Evolutionary conservation across 2,888 invertebrate genomes (phyloP).

Genomic region (Tipula helvola): DNA sequence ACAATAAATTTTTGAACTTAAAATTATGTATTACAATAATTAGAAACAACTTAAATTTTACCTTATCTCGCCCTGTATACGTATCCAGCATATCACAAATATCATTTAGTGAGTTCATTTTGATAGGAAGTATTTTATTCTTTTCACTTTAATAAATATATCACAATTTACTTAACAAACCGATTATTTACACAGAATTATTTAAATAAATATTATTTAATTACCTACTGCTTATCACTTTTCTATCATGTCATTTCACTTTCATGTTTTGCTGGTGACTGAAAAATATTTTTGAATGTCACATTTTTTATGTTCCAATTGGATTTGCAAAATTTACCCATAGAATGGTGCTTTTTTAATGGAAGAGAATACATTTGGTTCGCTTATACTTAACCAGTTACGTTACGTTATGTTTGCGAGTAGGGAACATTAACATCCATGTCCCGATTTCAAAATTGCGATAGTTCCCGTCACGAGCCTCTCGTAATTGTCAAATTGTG

Average conservation of each 20-base stretch:
- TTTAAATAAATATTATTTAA: background rate
- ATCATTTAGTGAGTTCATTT: conserved; percentile 31
- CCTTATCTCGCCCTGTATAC: conserved; percentile 79
- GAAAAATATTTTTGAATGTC: background rate
- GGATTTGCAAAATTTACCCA: background rate
- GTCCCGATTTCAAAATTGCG: too few species aligned
- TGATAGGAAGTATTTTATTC: background rate
- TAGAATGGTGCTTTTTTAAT: background rate
- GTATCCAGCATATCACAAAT: conserved; percentile 62
- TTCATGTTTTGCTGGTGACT: background rate
- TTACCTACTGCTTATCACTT: background rate
- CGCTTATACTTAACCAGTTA: too few species aligned
- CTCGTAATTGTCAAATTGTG: too few species aligned
- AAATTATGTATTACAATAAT: background rate
- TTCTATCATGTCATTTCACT: background rate
- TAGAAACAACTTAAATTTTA: conserved; percentile 26
- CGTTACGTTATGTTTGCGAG: too few species aligned
- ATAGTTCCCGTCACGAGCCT: too few species aligned
- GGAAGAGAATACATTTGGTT: background rate
- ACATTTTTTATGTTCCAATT: background rate
- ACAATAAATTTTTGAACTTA: background rate
- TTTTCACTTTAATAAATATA: background rate
- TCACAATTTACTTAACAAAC: background rate
- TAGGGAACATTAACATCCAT: too few species aligned
- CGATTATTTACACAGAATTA: background rate